Base-by-base conservation (phyloP, 1,140 invertebrate species). In the Drosophila truncata region DNA sequence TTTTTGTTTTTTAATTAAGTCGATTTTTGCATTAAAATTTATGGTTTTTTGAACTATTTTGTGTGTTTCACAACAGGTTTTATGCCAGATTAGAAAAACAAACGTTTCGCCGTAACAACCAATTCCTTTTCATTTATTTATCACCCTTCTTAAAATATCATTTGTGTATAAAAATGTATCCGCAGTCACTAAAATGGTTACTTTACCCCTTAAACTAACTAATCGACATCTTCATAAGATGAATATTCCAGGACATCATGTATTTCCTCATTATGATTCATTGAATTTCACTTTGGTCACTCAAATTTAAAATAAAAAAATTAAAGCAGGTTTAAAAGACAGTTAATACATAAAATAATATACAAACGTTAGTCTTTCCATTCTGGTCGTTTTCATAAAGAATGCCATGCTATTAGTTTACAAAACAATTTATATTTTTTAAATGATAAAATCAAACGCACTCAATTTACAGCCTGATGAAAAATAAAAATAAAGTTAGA, bases 41-140 rank as follows among this genome's bases (percentile, higher is more conserved):
- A 4, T 5, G 6, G 27, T 25, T 47, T 16, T 14, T 47, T 2
- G 8, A n/a, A n/a, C 0, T 33, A 11, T 10, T 27, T 16, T 14
- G n/a, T 33, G 8, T 23, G 16, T n/a, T 42, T 60, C 23, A n/a
- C 16, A 23, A 25, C 3, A 18, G 8, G 16, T 6, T 16, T 29
- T 1, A 46, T 18, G n/a, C 3, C 20, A 16, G 13, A 61, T 66
- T 25, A 33, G 20, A 31, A 33, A 69, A 49, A 64, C 65, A 33
- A 50, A 11, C 8, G 16, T 29, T 63, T 50, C 25, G 20, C 29
- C 35, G 27, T 64, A 49, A 41, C 29, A 64, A 49, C 44, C 59
- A 69, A 69, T 65, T 65, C 57, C 11, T 23, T 33, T 18, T 50
- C 16, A 10, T 50, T 64, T 50, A 41, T 49, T 64, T 6, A 13